Conservation (phyloP, 2,113 vertebrate species). For the Heterotilapia buettikoferi region DNA sequence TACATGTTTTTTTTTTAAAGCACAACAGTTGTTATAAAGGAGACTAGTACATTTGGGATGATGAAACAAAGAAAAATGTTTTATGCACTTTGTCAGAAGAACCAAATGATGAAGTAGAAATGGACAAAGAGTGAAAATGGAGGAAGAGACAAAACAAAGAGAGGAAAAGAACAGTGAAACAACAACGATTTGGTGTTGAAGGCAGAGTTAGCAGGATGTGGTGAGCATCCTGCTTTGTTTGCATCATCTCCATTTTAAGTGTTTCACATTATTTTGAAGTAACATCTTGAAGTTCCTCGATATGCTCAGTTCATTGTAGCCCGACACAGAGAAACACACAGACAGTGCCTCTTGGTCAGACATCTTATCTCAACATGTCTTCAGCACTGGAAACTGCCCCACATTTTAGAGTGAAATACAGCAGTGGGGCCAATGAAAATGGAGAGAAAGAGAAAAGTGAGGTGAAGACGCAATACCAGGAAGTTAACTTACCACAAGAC, state of each 20-base stretch:
- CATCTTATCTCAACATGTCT: not conserved
- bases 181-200: not conserved
- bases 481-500: not conserved
- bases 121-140: not conserved
- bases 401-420: not conserved
- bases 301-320: not conserved
- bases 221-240: no score
- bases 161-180: no score
- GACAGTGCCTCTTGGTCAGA: not conserved
- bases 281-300: not conserved
- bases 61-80: not conserved
- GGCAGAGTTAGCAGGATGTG: no score
- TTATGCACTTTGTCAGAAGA: fast-evolving
- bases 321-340: not conserved
- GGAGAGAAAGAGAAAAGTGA: not conserved
- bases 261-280: not conserved
- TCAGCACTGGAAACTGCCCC: not conserved
- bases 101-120: not conserved
- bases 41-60: not conserved
- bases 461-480: not conserved
- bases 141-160: fast-evolving
- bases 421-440: not conserved
- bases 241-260: not conserved
- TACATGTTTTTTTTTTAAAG: no score
- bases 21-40: fast-evolving